Conservation (phyloP, 2,888 invertebrate species). For the Leptarthrus brevirostris region DNA sequence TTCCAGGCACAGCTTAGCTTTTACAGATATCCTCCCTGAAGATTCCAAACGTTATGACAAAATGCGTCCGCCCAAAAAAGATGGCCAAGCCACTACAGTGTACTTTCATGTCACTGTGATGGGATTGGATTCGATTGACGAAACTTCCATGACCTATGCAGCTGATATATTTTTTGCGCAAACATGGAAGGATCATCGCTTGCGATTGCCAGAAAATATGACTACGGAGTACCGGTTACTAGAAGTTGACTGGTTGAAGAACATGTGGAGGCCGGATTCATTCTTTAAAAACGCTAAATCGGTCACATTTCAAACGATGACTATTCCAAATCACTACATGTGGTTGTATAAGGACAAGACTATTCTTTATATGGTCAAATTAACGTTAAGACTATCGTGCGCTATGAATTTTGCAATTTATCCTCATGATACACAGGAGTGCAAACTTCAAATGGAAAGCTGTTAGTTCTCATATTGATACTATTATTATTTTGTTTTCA, state of each 20-base stretch:
- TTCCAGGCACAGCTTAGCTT: conserved; percentile 74
- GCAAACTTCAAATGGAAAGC: conserved; percentile 94
- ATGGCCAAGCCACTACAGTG: conserved; percentile 87
- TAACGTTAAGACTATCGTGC: conserved; percentile 88
- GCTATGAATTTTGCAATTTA: conserved; percentile 96
- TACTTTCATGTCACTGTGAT: conserved; percentile 94
- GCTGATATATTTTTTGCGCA: conserved; percentile 94
- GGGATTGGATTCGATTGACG: conserved; percentile 95
- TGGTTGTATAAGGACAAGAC: conserved; percentile 90
- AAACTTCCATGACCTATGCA: conserved; percentile 94
- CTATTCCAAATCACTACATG: conserved; percentile 92
- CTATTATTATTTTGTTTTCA: too few species aligned
- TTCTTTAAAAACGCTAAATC: conserved; percentile 95
- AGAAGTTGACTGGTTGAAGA: conserved; percentile 90
- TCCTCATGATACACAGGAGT: conserved; percentile 94
- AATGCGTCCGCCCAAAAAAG: conserved; percentile 92
- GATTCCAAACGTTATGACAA: conserved; percentile 90
- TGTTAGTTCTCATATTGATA: too few species aligned
- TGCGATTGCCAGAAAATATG: conserved; percentile 90
- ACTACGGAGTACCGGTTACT: conserved; percentile 88
- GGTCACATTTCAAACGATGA: conserved; percentile 94
- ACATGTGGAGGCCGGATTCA: conserved; percentile 94
- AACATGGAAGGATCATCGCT: conserved; percentile 91
- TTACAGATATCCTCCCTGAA: conserved; percentile 86
- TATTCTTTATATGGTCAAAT: conserved; percentile 85